phyloP scores from a whole-genome alignment of 2,797 vertebrate species.

The Phoeniculus purpureus region DNA sequence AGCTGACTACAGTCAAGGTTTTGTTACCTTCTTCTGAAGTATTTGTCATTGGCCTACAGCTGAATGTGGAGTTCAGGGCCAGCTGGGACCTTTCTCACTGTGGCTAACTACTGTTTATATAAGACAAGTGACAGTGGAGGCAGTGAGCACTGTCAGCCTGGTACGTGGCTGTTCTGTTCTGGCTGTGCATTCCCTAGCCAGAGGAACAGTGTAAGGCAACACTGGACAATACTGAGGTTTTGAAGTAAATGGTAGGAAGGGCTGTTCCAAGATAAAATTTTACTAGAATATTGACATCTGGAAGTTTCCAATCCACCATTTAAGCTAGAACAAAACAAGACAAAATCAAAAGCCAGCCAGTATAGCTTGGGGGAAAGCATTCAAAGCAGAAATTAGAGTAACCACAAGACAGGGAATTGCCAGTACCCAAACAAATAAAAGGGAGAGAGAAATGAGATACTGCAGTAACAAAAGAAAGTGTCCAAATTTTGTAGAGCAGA shows the following conservation, averaged over 20 bases:
- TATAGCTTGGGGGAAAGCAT: conserved; percentile 56
- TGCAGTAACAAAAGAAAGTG: conserved; percentile 4
- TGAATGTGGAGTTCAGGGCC: neutral
- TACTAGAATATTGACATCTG: conserved; percentile 56
- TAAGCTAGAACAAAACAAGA: conserved; percentile 50
- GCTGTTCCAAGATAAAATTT: conserved; percentile 43
- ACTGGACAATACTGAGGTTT: conserved; percentile 34
- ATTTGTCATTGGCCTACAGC: neutral
- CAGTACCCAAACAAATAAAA: conserved; percentile 35
- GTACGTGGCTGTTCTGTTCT: neutral
- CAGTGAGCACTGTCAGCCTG: neutral
- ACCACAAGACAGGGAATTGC: conserved; percentile 35
- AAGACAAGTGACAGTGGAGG: neutral
- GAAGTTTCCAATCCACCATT: conserved; percentile 50
- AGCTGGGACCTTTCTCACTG: neutral
- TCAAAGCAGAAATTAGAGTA: conserved; percentile 62
- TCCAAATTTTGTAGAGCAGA: neutral
- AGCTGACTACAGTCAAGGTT: neutral
- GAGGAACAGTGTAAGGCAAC: neutral
- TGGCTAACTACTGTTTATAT: neutral
- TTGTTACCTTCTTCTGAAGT: neutral
- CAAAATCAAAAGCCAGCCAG: conserved; percentile 44
- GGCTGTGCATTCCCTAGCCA: neutral
- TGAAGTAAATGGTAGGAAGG: neutral
- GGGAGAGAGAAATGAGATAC: conserved; percentile 40